Percentiles rank a stretch among this genome's conserved stretches.
Conservation (phyloP, 2,797 vertebrate genomes). For the Manis javanica region DNA sequence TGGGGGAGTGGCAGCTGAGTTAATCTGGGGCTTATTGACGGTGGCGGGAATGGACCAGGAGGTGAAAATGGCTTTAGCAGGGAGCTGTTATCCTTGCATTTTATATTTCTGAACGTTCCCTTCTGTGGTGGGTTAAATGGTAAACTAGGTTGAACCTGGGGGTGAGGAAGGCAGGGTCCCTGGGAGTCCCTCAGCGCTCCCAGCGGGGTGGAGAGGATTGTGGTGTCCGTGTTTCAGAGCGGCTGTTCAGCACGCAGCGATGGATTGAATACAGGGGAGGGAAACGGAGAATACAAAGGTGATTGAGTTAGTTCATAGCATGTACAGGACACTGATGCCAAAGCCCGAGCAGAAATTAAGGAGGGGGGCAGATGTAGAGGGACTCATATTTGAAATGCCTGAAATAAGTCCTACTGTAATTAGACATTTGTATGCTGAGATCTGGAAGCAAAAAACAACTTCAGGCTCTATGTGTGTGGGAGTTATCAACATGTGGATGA, state of each 20-base stretch:
- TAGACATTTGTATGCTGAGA: not conserved
- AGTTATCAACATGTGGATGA: not conserved
- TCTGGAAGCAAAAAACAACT: not conserved
- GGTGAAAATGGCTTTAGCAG: not conserved
- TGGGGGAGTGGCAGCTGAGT: not conserved
- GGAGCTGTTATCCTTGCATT: not conserved
- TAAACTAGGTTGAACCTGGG: not conserved
- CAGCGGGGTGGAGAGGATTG: not conserved
- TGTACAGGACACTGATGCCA: too few relatives aligned
- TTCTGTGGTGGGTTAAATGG: not conserved
- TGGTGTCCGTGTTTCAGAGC: not conserved
- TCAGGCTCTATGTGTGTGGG: not conserved
- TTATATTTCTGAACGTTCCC: not conserved
- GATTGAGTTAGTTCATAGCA: too few relatives aligned
- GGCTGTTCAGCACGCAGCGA: not conserved
- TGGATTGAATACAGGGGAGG: not conserved
- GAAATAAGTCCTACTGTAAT: not conserved
- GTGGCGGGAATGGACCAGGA: not conserved
- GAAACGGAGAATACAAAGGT: not conserved
- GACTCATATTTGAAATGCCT: not conserved
- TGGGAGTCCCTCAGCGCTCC: too few relatives aligned
- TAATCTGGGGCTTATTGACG: too few relatives aligned
- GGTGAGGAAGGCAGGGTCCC: not conserved
- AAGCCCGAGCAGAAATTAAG: not conserved
- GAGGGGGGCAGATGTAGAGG: not conserved